These are phyloP conservation scores for Eurytoma adleriae DNA, from an alignment of 2,888 invertebrate species.

Conservation along the genomic window DNA sequence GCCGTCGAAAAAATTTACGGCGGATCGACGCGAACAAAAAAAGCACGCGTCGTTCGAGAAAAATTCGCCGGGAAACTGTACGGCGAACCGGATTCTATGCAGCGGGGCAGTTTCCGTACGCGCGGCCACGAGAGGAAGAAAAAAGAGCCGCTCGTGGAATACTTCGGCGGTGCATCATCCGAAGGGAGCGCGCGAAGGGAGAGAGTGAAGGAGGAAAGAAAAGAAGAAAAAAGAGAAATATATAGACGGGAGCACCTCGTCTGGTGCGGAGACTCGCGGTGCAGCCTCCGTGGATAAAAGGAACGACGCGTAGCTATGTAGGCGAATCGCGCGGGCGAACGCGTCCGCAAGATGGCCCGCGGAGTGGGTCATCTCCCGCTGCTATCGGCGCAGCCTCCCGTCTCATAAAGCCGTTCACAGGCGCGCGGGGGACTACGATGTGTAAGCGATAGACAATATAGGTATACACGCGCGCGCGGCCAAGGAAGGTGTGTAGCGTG, in stretches of 20 bases:
- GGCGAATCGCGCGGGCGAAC: slow-evolving; percentile 31
- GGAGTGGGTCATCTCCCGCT: slow-evolving; percentile 44
- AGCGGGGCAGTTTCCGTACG: background rate
- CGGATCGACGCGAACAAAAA: background rate
- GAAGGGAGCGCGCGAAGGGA: background rate
- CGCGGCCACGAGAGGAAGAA: background rate
- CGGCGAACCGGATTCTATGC: background rate
- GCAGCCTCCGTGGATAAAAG: background rate
- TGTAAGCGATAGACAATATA: background rate
- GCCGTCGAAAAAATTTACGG: background rate
- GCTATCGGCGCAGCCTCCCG: background rate
- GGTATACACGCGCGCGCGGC: background rate
- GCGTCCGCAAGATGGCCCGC: background rate
- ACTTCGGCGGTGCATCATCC: slow-evolving; percentile 41
- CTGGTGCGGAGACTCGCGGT: background rate
- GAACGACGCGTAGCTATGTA: slow-evolving; percentile 7
- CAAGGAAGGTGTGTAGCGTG: background rate
- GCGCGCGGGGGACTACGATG: background rate
- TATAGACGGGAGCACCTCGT: no score
- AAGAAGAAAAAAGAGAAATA: no score
- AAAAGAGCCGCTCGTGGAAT: background rate
- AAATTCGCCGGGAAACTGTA: background rate
- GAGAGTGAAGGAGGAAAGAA: background rate
- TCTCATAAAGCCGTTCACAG: background rate
- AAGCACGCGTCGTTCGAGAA: background rate